Base-by-base conservation (phyloP, 1,140 invertebrate species). In the Drosophila ohnishii region DNA sequence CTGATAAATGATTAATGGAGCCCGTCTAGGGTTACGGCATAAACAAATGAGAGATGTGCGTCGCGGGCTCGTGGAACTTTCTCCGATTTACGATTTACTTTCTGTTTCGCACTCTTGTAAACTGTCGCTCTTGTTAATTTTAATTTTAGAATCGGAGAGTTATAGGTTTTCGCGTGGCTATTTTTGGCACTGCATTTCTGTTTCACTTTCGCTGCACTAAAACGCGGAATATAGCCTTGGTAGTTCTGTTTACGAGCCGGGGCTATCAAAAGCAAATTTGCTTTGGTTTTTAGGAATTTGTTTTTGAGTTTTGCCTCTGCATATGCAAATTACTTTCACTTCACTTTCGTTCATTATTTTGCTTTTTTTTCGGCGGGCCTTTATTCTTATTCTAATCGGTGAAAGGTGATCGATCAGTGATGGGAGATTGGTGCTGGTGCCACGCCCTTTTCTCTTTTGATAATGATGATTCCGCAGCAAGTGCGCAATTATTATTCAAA, bases 281-380 rank as follows among this genome's bases (percentile, higher is more conserved):
- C 34, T 48, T 28, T 2, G 32, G 19, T 22, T 73, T 51, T 47
- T 6, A 6, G 40, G 34, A 25, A 16, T 50, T 50, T 50, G 2
- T 10, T 32, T 67, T 19, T 25, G 13, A 30, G n/a, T 57, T 48
- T 64, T 22, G 34, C 35, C 32, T 40, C 42, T 48, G 65, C 65
- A 65, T 86, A 86, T 86, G 83, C 83, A 88, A 87, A 87, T 88
- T 48, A 78, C 85, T 88, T 88, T 88, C 84, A 88, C 84, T 88
- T 88, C 70, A 88, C 84, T 88, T 88, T 88, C 84, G 40, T 88
- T 88, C 77, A 78, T 84, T 88, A 80, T 70, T 44, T 55, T 47
- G 45, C 45, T 47, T 5, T 6, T 32, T 16, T 50, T 14, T 14
- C 5, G 32, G 48, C 30, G 63, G 44, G 39, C 37, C 64, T 85